phyloP scores from a whole-genome alignment of 2,888 invertebrate genomes.

The Apomyelois bistriatella region DNA sequence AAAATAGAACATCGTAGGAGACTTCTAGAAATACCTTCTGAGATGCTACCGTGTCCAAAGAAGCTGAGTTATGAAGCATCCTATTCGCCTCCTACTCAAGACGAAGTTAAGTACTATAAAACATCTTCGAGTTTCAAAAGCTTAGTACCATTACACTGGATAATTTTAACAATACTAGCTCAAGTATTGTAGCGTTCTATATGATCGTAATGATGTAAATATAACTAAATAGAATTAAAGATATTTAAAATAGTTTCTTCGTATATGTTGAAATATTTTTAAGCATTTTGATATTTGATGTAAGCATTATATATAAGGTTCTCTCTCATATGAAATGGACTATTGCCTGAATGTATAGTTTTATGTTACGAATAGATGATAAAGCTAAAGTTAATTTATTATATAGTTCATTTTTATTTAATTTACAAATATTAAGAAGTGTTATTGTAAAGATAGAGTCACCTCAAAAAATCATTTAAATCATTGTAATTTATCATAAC shows the following conservation, averaged over 20 bases:
- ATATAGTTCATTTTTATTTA: too few relatives aligned
- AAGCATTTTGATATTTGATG: too few relatives aligned
- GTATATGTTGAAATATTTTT: not conserved
- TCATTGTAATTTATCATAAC: too few relatives aligned
- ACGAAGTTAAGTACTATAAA: conserved; percentile 70
- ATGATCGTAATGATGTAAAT: conserved; percentile 16
- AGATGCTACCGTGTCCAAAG: conserved; percentile 63
- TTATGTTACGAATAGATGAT: too few relatives aligned
- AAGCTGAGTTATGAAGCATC: conserved; percentile 58
- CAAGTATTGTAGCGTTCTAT: conserved; percentile 42
- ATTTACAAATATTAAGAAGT: too few relatives aligned
- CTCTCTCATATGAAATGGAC: too few relatives aligned
- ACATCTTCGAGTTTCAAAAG: conserved; percentile 43
- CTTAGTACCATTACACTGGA: conserved; percentile 30
- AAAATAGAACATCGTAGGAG: conserved; percentile 60
- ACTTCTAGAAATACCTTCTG: conserved; percentile 58
- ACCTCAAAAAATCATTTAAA: too few relatives aligned
- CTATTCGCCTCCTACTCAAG: conserved; percentile 66
- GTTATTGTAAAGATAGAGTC: too few relatives aligned
- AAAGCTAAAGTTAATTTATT: too few relatives aligned
- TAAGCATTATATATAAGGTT: too few relatives aligned
- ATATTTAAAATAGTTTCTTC: not conserved
- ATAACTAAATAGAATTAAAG: not conserved
- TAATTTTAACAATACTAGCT: conserved; percentile 29
- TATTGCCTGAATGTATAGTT: too few relatives aligned